These are phyloP conservation scores for Dicaeum eximium DNA, from an alignment of 2,113 vertebrate genomes.

Conservation along the genomic window DNA sequence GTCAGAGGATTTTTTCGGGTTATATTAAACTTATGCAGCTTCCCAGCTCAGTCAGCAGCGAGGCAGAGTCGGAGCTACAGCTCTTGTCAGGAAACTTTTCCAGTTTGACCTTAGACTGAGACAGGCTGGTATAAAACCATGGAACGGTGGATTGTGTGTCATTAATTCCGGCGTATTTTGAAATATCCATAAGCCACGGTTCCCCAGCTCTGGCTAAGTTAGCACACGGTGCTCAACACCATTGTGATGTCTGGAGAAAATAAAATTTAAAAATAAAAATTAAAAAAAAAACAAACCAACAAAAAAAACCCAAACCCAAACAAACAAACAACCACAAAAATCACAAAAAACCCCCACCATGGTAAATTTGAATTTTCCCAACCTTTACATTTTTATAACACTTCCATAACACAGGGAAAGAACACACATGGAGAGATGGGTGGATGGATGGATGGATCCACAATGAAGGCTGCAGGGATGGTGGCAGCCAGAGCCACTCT, in stretches of 20 bases:
- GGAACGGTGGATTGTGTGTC: conserved; percentile 56
- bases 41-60: conserved; percentile 49
- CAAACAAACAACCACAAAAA: background rate
- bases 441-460: background rate
- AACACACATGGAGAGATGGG: background rate
- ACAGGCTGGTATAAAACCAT: conserved; percentile 61
- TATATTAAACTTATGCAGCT: conserved; percentile 9
- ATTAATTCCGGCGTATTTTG: background rate
- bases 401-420: background rate
- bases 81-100: conserved; percentile 71
- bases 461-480: background rate
- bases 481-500: background rate
- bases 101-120: conserved; percentile 70
- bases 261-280: background rate
- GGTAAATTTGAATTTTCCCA: background rate
- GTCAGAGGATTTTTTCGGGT: background rate
- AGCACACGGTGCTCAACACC: rapidly evolving
- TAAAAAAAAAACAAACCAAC: background rate
- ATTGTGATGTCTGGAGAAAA: rapidly evolving
- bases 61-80: conserved; percentile 16
- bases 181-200: background rate
- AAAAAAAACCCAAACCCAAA: background rate
- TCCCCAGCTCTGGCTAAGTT: background rate
- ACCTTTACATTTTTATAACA: background rate
- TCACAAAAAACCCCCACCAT: too few species aligned